These are phyloP conservation scores for Triplophysa dalaica DNA, from an alignment of 2,113 vertebrate genomes.

Conservation along the genomic window DNA sequence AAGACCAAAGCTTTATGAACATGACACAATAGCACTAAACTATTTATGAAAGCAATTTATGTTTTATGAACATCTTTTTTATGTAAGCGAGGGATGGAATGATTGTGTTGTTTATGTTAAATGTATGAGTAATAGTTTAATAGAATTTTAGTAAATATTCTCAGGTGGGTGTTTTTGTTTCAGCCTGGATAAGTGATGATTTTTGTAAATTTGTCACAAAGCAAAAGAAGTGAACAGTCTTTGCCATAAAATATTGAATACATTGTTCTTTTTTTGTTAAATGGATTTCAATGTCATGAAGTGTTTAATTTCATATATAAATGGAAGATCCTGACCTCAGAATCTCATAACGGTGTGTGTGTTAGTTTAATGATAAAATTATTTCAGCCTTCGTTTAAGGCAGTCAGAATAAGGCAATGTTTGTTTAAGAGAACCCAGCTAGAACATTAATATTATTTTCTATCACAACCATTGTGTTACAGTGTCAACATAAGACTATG, in stretches of 20 bases:
- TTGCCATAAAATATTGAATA: constrained; percentile 4
- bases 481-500: neutral
- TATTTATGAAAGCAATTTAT: constrained; percentile 10
- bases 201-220: neutral
- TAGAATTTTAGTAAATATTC: too few relatives aligned
- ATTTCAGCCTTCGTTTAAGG: neutral
- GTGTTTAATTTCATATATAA: neutral
- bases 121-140: neutral
- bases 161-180: neutral
- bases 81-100: neutral
- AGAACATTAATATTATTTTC: neutral
- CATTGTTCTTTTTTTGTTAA: neutral
- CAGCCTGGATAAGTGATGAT: neutral
- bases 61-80: constrained; percentile 34
- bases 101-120: neutral
- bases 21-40: neutral
- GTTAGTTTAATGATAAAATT: neutral
- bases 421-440: neutral
- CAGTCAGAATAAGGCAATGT: neutral
- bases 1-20: constrained; percentile 69
- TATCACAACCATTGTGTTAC: neutral
- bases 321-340: neutral
- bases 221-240: neutral
- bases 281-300: neutral
- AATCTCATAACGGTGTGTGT: neutral